These are phyloP conservation scores for Drosophila quasianomalipes DNA, from an alignment of 2,888 invertebrate genomes.

Conservation along the genomic window DNA sequence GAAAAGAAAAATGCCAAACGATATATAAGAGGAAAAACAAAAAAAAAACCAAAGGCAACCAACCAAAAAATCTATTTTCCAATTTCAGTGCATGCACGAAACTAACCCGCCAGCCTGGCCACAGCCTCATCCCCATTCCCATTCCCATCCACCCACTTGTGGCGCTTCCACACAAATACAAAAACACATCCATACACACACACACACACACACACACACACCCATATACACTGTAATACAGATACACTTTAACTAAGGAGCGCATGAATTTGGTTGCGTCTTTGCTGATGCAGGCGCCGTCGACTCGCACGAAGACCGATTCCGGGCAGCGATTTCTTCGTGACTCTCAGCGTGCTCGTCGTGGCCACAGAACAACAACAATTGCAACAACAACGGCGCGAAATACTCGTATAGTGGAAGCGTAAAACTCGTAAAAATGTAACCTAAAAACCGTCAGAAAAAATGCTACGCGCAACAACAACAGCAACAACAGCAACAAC, in stretches of 20 bases:
- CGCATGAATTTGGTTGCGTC: slow-evolving; percentile 74
- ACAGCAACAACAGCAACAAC: slow-evolving; percentile 25
- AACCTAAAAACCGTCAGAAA: slow-evolving; percentile 83
- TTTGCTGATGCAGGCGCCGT: slow-evolving; percentile 53
- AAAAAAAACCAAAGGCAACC: slow-evolving; percentile 65
- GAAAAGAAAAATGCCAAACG: slow-evolving; percentile 36
- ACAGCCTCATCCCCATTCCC: slow-evolving; percentile 36
- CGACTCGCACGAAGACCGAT: slow-evolving; percentile 56
- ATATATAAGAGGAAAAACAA: slow-evolving; percentile 23
- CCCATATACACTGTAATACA: slow-evolving; percentile 17
- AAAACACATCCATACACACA: slow-evolving; percentile 39
- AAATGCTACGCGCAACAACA: slow-evolving; percentile 65
- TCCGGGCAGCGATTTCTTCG: slow-evolving; percentile 59
- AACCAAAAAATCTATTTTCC: slow-evolving; percentile 83
- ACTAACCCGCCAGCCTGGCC: slow-evolving; percentile 50
- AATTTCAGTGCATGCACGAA: slow-evolving; percentile 76
- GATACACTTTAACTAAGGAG: slow-evolving; percentile 55
- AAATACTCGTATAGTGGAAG: slow-evolving; percentile 64
- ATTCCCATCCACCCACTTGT: slow-evolving; percentile 74
- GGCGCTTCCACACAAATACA: slow-evolving; percentile 68
- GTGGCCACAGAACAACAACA: slow-evolving; percentile 52
- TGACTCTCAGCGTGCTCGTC: slow-evolving; percentile 52
- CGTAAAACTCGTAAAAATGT: slow-evolving; percentile 80
- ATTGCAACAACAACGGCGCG: slow-evolving; percentile 48
- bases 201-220: slow-evolving; percentile 20